A percentile compares a stretch with the other conserved stretches of the same genome.
These are phyloP conservation scores for Macrotis lagotis DNA, from an alignment of 2,113 vertebrate species.

Conservation along the genomic window DNA sequence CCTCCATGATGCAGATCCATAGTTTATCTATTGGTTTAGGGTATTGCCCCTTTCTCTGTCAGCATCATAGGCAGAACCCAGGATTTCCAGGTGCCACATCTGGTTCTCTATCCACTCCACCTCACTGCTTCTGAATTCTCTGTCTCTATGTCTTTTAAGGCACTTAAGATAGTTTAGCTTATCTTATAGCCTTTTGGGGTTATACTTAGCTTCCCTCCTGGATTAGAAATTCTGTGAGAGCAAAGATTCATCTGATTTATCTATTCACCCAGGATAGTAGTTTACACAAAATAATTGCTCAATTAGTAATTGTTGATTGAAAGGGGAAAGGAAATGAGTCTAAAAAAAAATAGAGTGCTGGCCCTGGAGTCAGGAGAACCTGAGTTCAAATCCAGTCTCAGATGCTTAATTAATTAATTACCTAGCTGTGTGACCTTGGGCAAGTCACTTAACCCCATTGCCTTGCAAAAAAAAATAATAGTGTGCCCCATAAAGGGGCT, in stretches of 20 bases:
- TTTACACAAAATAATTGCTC: neutral
- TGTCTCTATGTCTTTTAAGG: neutral
- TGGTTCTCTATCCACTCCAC: neutral
- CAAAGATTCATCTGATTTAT: neutral
- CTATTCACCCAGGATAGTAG: neutral
- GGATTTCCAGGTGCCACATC: neutral
- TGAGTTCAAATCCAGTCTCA: neutral
- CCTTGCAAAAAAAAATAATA: too few species aligned
- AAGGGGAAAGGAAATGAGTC: neutral
- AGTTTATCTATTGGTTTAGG: neutral
- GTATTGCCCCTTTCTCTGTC: neutral
- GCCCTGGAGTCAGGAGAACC: neutral
- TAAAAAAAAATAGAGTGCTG: neutral
- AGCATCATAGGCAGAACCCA: neutral
- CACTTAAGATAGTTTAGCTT: neutral
- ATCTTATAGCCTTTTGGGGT: neutral
- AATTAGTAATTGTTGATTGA: neutral
- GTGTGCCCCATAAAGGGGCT: too few species aligned
- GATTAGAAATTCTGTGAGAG: neutral
- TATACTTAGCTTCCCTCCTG: neutral
- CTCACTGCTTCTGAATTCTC: neutral
- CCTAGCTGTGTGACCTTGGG: too few species aligned
- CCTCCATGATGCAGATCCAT: neutral
- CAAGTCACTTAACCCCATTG: too few species aligned
- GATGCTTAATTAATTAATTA: too few species aligned